Conservation (phyloP, 1,140 invertebrate genomes). For the Drosophila seguyi region DNA sequence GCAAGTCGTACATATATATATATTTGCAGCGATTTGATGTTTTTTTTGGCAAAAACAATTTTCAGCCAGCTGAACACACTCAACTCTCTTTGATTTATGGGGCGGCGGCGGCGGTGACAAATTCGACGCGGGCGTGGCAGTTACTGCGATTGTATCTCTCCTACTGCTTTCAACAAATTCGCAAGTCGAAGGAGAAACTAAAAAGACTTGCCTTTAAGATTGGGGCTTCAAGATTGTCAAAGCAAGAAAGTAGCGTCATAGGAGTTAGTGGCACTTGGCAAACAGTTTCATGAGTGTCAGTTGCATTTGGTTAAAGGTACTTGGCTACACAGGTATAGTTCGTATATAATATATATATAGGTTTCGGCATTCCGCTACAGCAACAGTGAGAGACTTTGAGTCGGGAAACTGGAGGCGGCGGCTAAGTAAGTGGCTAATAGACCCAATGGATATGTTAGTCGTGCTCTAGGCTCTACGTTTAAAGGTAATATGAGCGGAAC, state of each 20-base stretch:
- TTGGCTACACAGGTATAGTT: slow-evolving; percentile 43
- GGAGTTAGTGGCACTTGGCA: slow-evolving; percentile 6
- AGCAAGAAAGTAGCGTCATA: slow-evolving; percentile 29
- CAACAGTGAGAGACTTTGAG: slow-evolving; percentile 64
- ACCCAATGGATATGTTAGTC: slow-evolving; percentile 69
- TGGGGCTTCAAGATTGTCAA: slow-evolving; percentile 60
- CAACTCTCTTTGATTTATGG: slow-evolving; percentile 50
- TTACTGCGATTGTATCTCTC: slow-evolving; percentile 33
- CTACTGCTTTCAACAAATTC: slow-evolving; percentile 13
- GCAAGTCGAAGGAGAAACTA: slow-evolving; percentile 31
- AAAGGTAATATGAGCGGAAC: slow-evolving; percentile 2
- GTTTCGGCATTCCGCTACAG: slow-evolving; percentile 48
- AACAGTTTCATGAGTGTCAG: slow-evolving; percentile 39
- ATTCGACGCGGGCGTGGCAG: slow-evolving; percentile 43
- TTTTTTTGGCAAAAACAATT: slow-evolving; percentile 59
- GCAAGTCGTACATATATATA: slow-evolving; percentile 36
- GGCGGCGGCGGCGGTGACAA: slow-evolving; percentile 32
- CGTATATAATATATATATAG: slow-evolving; percentile 27
- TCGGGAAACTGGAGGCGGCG: slow-evolving; percentile 43
- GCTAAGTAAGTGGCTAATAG: slow-evolving; percentile 59
- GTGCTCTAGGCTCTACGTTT: slow-evolving; percentile 31
- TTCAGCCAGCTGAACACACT: slow-evolving; percentile 46
- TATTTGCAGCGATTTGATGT: slow-evolving; percentile 59
- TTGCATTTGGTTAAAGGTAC: slow-evolving; percentile 30
- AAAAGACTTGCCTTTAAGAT: slow-evolving; percentile 16